A percentile compares a stretch with the other conserved stretches of the same genome.
phyloP scores from a whole-genome alignment of 2,113 vertebrate species.

The Pterocles gutturalis region DNA sequence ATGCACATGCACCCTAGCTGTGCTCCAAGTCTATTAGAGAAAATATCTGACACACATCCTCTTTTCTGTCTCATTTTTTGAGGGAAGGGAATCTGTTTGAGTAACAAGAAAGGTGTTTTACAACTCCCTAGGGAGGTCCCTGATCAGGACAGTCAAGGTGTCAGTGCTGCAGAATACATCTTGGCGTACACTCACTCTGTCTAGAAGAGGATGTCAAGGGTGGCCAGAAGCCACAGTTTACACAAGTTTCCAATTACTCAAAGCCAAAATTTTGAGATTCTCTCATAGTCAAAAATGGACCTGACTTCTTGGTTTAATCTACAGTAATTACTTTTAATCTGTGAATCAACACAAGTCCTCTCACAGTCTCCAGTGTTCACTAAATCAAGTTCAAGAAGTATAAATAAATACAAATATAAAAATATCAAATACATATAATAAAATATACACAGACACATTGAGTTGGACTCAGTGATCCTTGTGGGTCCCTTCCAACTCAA shows the following conservation, averaged over 20 bases:
- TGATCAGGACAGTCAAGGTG: background rate
- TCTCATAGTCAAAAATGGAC: background rate
- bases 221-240: background rate
- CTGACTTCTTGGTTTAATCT: background rate
- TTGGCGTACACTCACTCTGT: background rate
- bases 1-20: rapidly evolving
- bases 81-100: background rate
- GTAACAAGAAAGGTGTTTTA: background rate
- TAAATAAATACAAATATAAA: background rate
- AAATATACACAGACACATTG: background rate
- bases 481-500: background rate
- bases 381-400: background rate
- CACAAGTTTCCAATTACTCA: background rate
- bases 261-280: background rate
- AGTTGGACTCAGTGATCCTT: background rate
- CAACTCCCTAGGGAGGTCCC: rapidly evolving
- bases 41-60: background rate
- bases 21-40: background rate
- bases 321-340: background rate
- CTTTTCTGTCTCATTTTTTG: background rate
- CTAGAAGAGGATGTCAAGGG: background rate
- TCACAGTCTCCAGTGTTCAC: background rate
- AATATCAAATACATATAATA: background rate
- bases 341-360: background rate
- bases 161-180: background rate